Base-by-base conservation (phyloP, 2,797 vertebrate genomes). In the Acanthurus lineatus region DNA sequence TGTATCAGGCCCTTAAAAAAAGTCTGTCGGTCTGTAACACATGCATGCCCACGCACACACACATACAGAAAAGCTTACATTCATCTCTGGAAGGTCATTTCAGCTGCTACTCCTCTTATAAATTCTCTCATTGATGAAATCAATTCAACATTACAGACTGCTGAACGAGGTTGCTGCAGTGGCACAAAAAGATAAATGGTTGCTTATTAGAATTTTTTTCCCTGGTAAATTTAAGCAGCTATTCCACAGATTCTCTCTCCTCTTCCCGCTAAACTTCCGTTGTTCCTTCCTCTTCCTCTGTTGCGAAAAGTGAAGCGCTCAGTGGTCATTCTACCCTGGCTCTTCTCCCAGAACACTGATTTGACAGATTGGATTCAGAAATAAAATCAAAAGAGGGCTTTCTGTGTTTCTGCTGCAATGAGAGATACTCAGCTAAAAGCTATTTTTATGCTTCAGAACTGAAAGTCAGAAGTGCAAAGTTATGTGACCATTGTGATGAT, bases 221-320 rank as follows among this genome's bases (percentile, higher is more conserved):
- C 10, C 20, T 57, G 25, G 25, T 70, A 56, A 65, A 88, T 82
- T 69, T 82, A 68, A 79, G 79, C 80, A 68, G 84, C 84, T 78
- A 64, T 38, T 69, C 51, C 68, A 59, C 79, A 91, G 88, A 93
- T 88, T 91, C 91, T 82, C 75, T 79, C 83, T 56, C 64, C 8
- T 45, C 47, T 52, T 51, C 28, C 42, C 60, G 25, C 20, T 66
- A 10, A 73, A 35, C 38, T 57, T 38, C 52, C 16, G 28, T 51
- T 64, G 40, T 77, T 82, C 83, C 83, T 84, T 89, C 81, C 52
- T 88, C 88, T 82, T 53, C 67, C 40, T 86, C 89, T 79, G 76
- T 64, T 42, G 66, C 60, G 61, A 69, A 78, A 85, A 86, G 72
- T 81, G 82, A 83, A 45, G 58, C 0, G 20, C 57, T 84, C 84